Evolutionary conservation across 1,140 invertebrate genomes (phyloP).

Genomic region (Drosophila insularis): DNA sequence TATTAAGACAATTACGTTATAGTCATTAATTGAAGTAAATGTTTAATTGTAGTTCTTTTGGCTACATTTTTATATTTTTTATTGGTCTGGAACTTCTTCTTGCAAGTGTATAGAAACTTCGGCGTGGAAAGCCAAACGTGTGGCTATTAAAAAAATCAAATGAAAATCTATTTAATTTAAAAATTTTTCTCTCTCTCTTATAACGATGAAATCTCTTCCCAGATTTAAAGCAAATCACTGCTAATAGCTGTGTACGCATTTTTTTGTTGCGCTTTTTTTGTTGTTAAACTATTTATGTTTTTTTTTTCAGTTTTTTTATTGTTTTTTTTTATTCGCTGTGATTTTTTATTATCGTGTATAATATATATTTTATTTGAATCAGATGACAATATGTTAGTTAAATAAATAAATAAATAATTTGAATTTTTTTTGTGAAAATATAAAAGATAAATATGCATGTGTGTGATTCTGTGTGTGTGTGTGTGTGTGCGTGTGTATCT

Average conservation of each 20-base stretch:
- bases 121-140: not conserved
- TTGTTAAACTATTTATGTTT: too few relatives aligned
- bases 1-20: too few relatives aligned
- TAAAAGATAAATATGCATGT: slow-evolving; percentile 31
- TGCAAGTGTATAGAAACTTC: not conserved
- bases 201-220: not conserved
- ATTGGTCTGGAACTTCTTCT: too few relatives aligned
- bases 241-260: slow-evolving; percentile 23
- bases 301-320: slow-evolving; percentile 11
- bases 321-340: slow-evolving; percentile 47
- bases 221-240: slow-evolving; percentile 37
- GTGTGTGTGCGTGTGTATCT: not conserved
- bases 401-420: slow-evolving; percentile 78
- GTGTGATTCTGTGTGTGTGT: not conserved
- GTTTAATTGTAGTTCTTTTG: too few relatives aligned
- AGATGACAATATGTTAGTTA: slow-evolving; percentile 77
- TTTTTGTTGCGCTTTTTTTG: slow-evolving; percentile 33
- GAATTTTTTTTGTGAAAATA: slow-evolving; percentile 52
- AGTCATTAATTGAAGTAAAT: too few relatives aligned
- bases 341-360: slow-evolving; percentile 58
- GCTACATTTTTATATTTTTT: too few relatives aligned
- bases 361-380: slow-evolving; percentile 36
- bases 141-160: not conserved
- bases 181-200: not conserved
- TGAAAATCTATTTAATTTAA: not conserved